A percentile compares a stretch with the other conserved stretches of the same genome.
Conservation (phyloP, 2,888 invertebrate genomes). For the Antheraea assamensis region DNA sequence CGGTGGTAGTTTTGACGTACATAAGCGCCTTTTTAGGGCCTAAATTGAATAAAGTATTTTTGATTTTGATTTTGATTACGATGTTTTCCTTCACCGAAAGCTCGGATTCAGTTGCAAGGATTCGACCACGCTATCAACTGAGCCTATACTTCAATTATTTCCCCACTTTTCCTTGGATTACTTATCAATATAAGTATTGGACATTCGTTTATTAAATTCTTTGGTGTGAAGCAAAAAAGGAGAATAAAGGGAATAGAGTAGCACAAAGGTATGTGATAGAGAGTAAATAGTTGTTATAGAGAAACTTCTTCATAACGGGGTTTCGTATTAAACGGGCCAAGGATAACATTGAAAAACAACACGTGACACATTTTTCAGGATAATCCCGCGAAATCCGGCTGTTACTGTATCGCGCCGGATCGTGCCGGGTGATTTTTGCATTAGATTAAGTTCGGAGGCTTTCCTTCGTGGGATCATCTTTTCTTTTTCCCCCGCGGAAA, state of each 20-base stretch:
- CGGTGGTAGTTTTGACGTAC: too few relatives aligned
- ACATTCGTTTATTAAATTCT: neutral
- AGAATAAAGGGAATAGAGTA: neutral
- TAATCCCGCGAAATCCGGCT: conserved; percentile 22
- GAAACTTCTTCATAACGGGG: neutral
- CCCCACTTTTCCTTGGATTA: neutral
- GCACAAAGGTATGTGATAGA: too few relatives aligned
- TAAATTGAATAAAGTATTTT: too few relatives aligned
- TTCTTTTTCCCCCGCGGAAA: neutral
- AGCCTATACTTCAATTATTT: too few relatives aligned
- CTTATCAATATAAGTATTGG: neutral
- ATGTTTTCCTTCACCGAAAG: too few relatives aligned
- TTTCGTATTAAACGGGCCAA: conserved; percentile 1
- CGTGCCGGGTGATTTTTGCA: conserved; percentile 16
- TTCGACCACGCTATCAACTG: too few relatives aligned
- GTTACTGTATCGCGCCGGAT: conserved; percentile 17
- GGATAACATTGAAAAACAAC: conserved; percentile 16
- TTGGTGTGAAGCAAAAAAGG: neutral
- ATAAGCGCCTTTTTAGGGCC: too few relatives aligned
- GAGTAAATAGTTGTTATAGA: neutral
- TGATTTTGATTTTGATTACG: too few relatives aligned
- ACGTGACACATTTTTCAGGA: conserved; percentile 22
- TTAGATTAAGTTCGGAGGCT: conserved; percentile 17
- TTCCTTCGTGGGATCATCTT: neutral
- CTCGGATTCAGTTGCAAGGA: too few relatives aligned